Conservation (phyloP, 2,888 invertebrate species). For the Tiliacea aurago region DNA sequence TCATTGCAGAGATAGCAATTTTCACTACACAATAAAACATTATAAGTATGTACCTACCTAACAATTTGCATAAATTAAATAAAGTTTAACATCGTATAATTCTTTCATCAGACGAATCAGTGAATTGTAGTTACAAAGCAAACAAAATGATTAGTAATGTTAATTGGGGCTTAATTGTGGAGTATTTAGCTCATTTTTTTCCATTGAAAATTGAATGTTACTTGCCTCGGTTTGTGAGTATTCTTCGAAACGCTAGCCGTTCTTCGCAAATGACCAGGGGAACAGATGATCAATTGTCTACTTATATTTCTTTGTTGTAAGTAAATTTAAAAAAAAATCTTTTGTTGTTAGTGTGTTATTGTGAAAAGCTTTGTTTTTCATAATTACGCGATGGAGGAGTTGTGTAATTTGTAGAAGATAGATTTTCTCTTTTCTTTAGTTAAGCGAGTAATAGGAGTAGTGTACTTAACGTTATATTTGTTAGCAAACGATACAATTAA, state of each 20-base stretch:
- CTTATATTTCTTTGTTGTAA: constrained; percentile 37
- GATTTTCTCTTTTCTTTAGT: neutral
- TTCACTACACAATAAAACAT: constrained; percentile 68
- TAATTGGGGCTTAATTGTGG: constrained; percentile 78
- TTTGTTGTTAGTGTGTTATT: neutral
- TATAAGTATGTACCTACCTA: constrained; percentile 64
- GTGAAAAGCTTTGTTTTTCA: constrained; percentile 6
- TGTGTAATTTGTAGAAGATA: neutral
- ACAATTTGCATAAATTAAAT: constrained; percentile 85
- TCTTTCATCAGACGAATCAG: constrained; percentile 66
- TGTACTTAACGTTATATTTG: neutral
- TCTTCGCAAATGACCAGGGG: constrained; percentile 40
- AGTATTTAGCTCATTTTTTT: constrained; percentile 69
- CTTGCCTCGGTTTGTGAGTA: constrained; percentile 38
- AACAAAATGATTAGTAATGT: constrained; percentile 81
- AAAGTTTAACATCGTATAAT: constrained; percentile 80
- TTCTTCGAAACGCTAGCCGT: constrained; percentile 38
- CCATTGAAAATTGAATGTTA: constrained; percentile 71
- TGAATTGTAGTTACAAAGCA: constrained; percentile 75
- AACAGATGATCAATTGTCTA: constrained; percentile 35
- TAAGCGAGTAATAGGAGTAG: neutral
- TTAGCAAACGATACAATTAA: neutral
- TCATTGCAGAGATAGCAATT: constrained; percentile 66
- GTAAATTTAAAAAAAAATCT: neutral
- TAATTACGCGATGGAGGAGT: neutral